Percentiles rank a stretch among this genome's conserved stretches.
These are phyloP conservation scores for Diuraphis noxia DNA, from an alignment of 1,140 invertebrate species.

Conservation along the genomic window DNA sequence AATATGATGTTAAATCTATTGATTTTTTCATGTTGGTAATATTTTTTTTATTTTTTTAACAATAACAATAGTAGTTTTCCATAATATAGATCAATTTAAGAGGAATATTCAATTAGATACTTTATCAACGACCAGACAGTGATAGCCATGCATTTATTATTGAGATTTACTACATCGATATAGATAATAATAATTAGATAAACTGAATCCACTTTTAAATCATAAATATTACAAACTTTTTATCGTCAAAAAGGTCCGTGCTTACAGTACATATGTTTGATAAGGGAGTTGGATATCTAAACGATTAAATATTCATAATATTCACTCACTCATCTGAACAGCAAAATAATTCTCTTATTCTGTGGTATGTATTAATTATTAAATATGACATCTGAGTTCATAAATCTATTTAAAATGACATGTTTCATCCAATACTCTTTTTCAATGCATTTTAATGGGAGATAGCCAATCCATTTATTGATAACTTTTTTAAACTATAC, in stretches of 20 bases:
- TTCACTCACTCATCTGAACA: neutral
- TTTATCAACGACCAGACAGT: neutral
- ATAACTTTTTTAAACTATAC: neutral
- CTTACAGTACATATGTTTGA: neutral
- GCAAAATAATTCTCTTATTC: neutral
- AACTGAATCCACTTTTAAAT: neutral
- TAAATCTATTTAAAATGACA: neutral
- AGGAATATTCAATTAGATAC: neutral
- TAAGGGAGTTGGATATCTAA: neutral
- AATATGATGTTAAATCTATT: neutral
- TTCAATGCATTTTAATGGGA: neutral
- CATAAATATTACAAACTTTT: neutral
- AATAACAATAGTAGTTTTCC: neutral
- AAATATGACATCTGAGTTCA: neutral
- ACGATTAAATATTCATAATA: neutral
- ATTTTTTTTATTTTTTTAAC: neutral
- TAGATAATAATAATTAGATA: neutral
- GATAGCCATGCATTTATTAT: neutral
- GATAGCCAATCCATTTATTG: neutral
- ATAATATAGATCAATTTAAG: neutral
- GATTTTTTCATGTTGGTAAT: neutral
- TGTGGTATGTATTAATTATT: neutral
- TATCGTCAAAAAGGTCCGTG: neutral
- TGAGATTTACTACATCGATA: too few relatives aligned
- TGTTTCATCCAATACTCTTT: neutral